Base-by-base conservation (phyloP, 2,113 vertebrate species). In the Alouatta palliata region DNA sequence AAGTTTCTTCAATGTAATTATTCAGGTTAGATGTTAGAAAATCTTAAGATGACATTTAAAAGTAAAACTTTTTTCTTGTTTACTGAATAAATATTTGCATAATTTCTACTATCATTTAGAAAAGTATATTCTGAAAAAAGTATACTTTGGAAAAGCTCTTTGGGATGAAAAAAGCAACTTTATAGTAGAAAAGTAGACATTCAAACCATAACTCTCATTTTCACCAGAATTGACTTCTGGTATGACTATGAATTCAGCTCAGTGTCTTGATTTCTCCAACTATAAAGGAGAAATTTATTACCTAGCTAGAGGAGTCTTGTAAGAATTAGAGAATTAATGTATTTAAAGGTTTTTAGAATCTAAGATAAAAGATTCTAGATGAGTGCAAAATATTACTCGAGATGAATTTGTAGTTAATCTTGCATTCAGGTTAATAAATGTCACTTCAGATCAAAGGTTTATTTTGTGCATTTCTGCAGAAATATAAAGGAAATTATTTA, bases 401-500 rank as follows among this genome's bases (percentile, higher is more conserved):
- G 30, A 85, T 1, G 4, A 88, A 71, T 73, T 9, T 90, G 30
- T 23, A 64, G 43, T 83, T 95, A 95, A 84, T 95, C 21, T 96
- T 43, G 68, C 61, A 70, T 49, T 95, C 56, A 68, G 47, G 84
- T 81, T 97, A 97, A 96, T 96, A 96, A 91, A 86, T 88, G 19
- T 75, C 91, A 96, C 9, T 86, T 81, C 71, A 88, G 35, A 89
- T 89, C 47, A 94, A 94, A 97, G 68, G n/a, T 66, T 91, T 92
- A 85, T 83, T 94, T 87, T 90, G 9, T 86, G 19, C n/a, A 95
- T 88, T 96, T 96, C 40, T 96, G 2, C 2, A 96, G 54, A 94
- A 96, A 75, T 94, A 73, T 83, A 85, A 92, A 93, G 40, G 35
- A 85, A 87, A 86, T 94, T 81, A 79, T 89, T 97, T 94, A 90